phyloP scores from a whole-genome alignment of 2,797 vertebrate species.

The Hippopotamyrus pictus region DNA sequence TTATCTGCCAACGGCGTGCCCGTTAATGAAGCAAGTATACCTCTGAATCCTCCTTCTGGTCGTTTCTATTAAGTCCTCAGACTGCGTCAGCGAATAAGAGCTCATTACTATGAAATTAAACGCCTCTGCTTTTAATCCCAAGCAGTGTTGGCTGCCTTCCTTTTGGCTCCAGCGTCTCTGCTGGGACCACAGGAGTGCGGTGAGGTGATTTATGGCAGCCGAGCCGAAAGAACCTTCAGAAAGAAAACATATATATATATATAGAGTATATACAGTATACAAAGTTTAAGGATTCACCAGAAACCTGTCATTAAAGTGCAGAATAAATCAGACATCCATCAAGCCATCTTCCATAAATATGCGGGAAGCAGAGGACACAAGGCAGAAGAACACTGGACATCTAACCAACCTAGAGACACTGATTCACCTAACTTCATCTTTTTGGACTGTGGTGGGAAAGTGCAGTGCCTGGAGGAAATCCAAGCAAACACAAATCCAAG shows the following conservation, averaged over 20 bases:
- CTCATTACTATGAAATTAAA: constrained; percentile 6
- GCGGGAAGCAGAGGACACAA: background rate
- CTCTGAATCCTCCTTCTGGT: background rate
- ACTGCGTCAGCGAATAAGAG: background rate
- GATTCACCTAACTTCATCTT: background rate
- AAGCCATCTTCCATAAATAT: background rate
- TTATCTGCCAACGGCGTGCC: background rate
- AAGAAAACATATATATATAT: constrained; percentile 1
- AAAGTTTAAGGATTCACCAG: background rate
- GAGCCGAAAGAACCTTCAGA: background rate
- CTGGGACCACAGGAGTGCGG: background rate
- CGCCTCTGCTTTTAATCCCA: background rate
- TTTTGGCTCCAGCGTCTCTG: background rate
- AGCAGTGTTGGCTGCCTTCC: background rate
- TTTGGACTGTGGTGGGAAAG: background rate
- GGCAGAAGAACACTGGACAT: background rate
- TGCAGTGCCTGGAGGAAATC: background rate
- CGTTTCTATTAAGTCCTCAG: background rate
- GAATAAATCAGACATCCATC: background rate
- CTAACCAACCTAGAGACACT: background rate
- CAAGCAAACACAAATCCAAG: background rate
- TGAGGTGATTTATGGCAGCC: background rate
- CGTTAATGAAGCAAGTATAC: background rate
- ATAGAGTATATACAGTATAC: background rate
- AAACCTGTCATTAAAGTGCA: background rate